Evolutionary conservation across 2,113 vertebrate genomes (phyloP), one percentile per base, ranked within the genome.

Genomic region (Elephas maximus): DNA sequence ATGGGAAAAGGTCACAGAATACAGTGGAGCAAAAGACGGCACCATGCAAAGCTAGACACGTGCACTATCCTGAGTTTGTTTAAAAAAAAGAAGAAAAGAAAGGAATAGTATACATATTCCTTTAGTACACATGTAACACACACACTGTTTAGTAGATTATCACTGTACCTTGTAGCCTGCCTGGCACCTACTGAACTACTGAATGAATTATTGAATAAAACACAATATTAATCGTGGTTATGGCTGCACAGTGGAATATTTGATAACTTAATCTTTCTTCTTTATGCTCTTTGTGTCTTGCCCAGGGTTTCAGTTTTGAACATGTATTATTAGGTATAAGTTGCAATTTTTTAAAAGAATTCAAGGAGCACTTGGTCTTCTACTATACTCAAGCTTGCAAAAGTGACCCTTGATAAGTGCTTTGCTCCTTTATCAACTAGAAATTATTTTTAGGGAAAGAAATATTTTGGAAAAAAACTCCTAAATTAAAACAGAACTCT

Each of bases 251-350:
- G 30, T 57, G 23, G 41, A 78, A n/a, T 88, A 82, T 53, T 83
- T 95, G 60, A 89, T 92, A 28, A 67, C 44, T 82, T 74, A 33
- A 53, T 96, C 88, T 96, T 92, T 92, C 20, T 91, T 91, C 11
- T 97, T 81, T 92, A 74, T 62, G 17, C 37, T 84, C 41, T 91
- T n/a, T 86, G 28, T 60, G 20, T 11, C 60, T 44, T 92, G 89
- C 89, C 51, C 65, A 67, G 73, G 45, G 2, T 84, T 84, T 88
- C 20, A 71, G 45, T 53, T 60, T 30, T 24, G 5, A 92, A 57
- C n/a, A 65, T 33, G 80, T 26, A 79, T 62, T 60, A 88, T 69
- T 80, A 57, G 45, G 2, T 20, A 53, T 48, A 80, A 92, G 2
- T 62, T 82, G 20, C 15, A 69, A 26, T 85, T 89, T 12, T 23